Evolutionary conservation across 1,140 invertebrate genomes (phyloP).

Genomic region (Camponotus floridanus): DNA sequence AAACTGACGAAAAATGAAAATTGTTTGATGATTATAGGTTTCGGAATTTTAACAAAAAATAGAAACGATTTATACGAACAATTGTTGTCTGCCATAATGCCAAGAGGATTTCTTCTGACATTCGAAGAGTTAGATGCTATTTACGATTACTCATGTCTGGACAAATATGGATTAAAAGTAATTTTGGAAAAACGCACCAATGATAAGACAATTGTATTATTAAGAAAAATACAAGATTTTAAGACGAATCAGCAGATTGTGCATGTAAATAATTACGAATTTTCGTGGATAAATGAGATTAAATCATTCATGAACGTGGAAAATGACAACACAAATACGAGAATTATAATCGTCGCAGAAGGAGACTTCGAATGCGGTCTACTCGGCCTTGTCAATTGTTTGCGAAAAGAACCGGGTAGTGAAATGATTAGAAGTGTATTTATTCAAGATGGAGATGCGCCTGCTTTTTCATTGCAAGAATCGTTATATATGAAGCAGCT

Average conservation of each 20-base stretch:
- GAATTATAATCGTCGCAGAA: slow-evolving; percentile 87
- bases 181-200: slow-evolving; percentile 78
- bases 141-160: slow-evolving; percentile 64
- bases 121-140: slow-evolving; percentile 78
- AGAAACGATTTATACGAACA: neutral
- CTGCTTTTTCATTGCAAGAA: slow-evolving; percentile 88
- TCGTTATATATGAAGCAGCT: slow-evolving; percentile 89
- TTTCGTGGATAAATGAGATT: slow-evolving; percentile 85
- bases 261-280: slow-evolving; percentile 78
- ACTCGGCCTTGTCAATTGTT: slow-evolving; percentile 92
- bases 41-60: slow-evolving; percentile 8
- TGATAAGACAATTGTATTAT: slow-evolving; percentile 73
- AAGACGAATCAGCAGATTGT: slow-evolving; percentile 75
- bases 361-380: slow-evolving; percentile 90
- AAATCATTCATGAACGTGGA: slow-evolving; percentile 86
- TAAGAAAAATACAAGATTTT: slow-evolving; percentile 77
- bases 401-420: slow-evolving; percentile 90
- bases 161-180: slow-evolving; percentile 74
- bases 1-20: slow-evolving; percentile 82
- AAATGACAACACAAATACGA: slow-evolving; percentile 66
- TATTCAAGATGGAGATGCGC: slow-evolving; percentile 89
- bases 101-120: slow-evolving; percentile 84
- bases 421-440: slow-evolving; percentile 88
- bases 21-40: slow-evolving; percentile 87
- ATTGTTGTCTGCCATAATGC: slow-evolving; percentile 64